phyloP scores from a whole-genome alignment of 92 coral and sea anemone genomes.

The Epizoanthus ramosus region DNA sequence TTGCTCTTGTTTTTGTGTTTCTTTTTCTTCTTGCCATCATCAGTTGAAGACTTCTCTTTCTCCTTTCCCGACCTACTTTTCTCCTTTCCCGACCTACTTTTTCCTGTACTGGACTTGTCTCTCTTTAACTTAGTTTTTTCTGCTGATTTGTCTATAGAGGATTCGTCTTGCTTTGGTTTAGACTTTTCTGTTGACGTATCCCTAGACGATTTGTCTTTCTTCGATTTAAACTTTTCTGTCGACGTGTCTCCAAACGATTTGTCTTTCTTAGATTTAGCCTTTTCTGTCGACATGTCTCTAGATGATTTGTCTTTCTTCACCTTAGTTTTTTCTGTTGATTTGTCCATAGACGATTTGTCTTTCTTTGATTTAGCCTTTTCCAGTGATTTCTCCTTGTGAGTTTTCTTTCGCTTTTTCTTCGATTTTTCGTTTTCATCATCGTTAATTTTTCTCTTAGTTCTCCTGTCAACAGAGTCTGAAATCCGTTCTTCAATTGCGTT shows the following conservation, averaged over 20 bases:
- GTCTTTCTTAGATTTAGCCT: conserved; percentile 31
- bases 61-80: conserved; percentile 17
- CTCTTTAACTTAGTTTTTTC: neutral
- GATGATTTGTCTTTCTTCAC: conserved; percentile 30
- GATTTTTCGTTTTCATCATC: conserved; percentile 53
- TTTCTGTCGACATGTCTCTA: neutral
- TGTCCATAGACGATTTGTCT: conserved; percentile 19
- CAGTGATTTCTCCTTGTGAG: conserved; percentile 15
- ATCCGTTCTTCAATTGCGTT: conserved; percentile 34
- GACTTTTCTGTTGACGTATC: neutral
- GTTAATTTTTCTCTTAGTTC: conserved; percentile 47
- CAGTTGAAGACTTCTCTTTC: conserved; percentile 41
- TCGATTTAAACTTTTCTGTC: neutral
- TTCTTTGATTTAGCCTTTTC: conserved; percentile 36
- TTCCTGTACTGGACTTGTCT: conserved; percentile 20
- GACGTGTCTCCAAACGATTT: conserved; percentile 6
- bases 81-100: conserved; percentile 15
- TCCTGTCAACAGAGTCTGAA: conserved; percentile 35
- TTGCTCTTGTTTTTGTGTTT: conserved; percentile 25
- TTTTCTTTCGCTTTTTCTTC: conserved; percentile 58
- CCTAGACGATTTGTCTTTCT: conserved; percentile 25
- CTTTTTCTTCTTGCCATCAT: conserved; percentile 31
- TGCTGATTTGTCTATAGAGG: neutral
- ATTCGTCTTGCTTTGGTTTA: conserved; percentile 2
- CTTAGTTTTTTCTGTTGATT: conserved; percentile 4